Base-by-base conservation (phyloP, 2,797 vertebrate genomes). In the Myripristis jacobus region DNA sequence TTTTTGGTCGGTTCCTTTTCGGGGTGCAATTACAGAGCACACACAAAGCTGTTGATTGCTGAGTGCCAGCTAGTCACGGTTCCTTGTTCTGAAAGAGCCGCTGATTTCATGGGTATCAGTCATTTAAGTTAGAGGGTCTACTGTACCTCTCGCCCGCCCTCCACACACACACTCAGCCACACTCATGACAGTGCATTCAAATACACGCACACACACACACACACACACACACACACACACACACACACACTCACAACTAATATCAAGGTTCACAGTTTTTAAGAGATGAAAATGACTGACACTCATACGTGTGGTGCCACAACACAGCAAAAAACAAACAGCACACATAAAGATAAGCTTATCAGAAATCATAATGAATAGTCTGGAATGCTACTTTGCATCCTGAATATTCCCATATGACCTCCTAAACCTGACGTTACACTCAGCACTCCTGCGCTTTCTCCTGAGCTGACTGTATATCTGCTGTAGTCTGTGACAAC, bases 21-120 rank as follows among this genome's bases (percentile, higher is more conserved):
- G 70, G 60, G 66, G 75, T 84, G 82, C 80, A 91, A 85, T 82
- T 88, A 86, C 57, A 56, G 86, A 74, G 63, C 22, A 15, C 73
- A 63, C 81, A 92, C 87, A 92, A 92, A 92, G 88, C 80, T 85
- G 73, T 82, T 93, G 93, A 94, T 94, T 94, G 82, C 85, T 48
- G 64, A 87, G 80, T 58, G 86, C 73, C 68, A 79, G 86, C 83
- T 85, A 88, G 81, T 90, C 87, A 83, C 77, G 66, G 67, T 74
- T 69, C 81, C 73, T 77, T 54, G 58, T 81, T 91, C 76, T 82
- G 78, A 92, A 87, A 91, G 89, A 75, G 71, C 54, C 55, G 52
- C 87, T 93, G 92, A 92, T 94, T 94, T 92, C 77, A 88, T 80
- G 67, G 88, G 84, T 89, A 88, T 81, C 78, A 89, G 75, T 87